Percentiles rank a stretch among this genome's conserved stretches.
Conservation (phyloP, 2,797 vertebrate genomes). For the Platyrinchus mystaceus region DNA sequence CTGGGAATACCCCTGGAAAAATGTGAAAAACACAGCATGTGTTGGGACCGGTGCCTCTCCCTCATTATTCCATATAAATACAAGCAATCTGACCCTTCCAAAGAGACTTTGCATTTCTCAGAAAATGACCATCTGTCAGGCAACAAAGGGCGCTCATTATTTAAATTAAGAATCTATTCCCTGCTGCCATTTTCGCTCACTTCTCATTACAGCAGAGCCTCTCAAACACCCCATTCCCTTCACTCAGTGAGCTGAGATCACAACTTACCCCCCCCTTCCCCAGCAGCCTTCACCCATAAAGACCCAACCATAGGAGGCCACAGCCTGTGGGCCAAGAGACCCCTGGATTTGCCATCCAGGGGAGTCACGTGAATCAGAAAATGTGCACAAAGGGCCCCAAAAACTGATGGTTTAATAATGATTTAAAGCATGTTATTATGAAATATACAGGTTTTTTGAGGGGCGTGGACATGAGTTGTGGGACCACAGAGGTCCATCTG, state of each 20-base stretch:
- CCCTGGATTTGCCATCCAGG: neutral
- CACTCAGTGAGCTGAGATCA: neutral
- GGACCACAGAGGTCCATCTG: neutral
- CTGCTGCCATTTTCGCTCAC: slow-evolving; percentile 46
- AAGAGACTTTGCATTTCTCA: slow-evolving; percentile 49
- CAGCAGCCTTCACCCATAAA: neutral
- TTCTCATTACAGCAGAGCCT: neutral
- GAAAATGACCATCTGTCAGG: slow-evolving; percentile 68
- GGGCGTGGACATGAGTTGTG: fast-evolving
- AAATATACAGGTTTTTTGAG: neutral
- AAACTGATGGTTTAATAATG: neutral
- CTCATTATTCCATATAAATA: slow-evolving; percentile 66
- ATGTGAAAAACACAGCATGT: slow-evolving; percentile 68
- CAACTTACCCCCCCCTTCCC: neutral
- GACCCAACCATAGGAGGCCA: neutral
- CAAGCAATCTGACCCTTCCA: slow-evolving; percentile 62
- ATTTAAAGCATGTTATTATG: neutral
- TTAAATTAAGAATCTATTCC: slow-evolving; percentile 56
- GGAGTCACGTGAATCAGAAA: neutral
- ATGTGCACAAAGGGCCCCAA: neutral
- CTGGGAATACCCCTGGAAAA: slow-evolving; percentile 67
- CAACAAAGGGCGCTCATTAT: slow-evolving; percentile 60
- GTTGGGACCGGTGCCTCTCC: slow-evolving; percentile 39
- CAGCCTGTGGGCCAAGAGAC: neutral
- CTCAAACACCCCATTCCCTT: neutral